Evolutionary conservation across 2,113 vertebrate genomes (phyloP).

Genomic region (Nanorana parkeri): DNA sequence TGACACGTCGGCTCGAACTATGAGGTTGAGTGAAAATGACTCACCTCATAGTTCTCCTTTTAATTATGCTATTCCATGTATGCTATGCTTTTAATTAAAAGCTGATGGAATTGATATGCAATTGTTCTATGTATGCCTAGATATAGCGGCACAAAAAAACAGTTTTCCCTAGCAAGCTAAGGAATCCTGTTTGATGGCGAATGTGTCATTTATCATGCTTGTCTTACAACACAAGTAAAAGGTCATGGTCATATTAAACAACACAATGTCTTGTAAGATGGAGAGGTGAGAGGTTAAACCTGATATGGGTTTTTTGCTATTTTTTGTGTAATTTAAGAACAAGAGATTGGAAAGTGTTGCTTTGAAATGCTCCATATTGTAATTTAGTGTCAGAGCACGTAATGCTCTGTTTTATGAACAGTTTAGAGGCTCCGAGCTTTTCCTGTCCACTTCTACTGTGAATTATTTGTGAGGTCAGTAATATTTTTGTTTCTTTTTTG

Average conservation of each 20-base stretch:
- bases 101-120: too few relatives aligned
- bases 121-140: too few relatives aligned
- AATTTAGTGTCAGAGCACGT: constrained; percentile 24
- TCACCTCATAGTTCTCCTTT: too few relatives aligned
- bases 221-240: neutral
- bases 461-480: too few relatives aligned
- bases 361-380: constrained; percentile 49
- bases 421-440: neutral
- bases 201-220: constrained; percentile 34
- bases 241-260: constrained; percentile 27
- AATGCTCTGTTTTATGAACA: constrained; percentile 8
- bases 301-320: constrained; percentile 40
- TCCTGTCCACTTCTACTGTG: neutral
- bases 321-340: constrained; percentile 42
- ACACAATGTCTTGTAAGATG: neutral
- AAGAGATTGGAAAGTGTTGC: constrained; percentile 36
- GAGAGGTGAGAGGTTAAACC: constrained; percentile 52
- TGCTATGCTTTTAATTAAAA: too few relatives aligned
- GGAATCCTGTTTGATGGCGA: neutral
- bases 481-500: too few relatives aligned
- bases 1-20: too few relatives aligned
- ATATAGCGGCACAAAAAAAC: too few relatives aligned
- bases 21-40: too few relatives aligned
- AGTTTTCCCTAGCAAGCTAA: too few relatives aligned
- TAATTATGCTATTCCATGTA: too few relatives aligned